Evolutionary conservation across 35 echinoderm and acorn worm genomes (phyloP).

Genomic region (Heliocidaris tuberculata): DNA sequence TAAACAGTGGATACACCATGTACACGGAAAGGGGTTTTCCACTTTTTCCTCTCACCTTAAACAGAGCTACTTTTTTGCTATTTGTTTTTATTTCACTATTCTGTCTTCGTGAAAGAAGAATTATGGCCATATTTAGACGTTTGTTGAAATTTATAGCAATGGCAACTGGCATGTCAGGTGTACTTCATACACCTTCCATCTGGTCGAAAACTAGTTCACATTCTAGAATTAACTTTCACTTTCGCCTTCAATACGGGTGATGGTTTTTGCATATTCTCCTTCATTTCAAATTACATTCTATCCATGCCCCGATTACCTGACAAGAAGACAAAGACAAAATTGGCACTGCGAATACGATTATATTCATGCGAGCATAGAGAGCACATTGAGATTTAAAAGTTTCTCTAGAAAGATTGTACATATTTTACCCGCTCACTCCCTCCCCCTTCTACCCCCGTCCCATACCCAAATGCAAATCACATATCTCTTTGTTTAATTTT

Average conservation of each 20-base stretch:
- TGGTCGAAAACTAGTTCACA: not conserved
- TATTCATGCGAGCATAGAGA: not conserved
- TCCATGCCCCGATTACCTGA: not conserved
- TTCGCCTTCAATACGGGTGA: not conserved
- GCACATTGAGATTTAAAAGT: not conserved
- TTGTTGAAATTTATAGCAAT: not conserved
- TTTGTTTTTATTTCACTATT: not conserved
- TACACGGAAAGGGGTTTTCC: not conserved
- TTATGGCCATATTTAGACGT: not conserved
- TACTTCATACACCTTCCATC: not conserved
- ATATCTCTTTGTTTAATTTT: not conserved
- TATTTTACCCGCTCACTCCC: not conserved
- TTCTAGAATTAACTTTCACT: not conserved
- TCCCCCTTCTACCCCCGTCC: not conserved
- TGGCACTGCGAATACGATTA: constrained; percentile 1
- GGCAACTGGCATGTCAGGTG: not conserved
- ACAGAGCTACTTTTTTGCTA: not conserved
- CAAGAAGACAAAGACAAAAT: not conserved
- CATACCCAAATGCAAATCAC: not conserved
- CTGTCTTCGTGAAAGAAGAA: not conserved
- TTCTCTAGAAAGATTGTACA: too few relatives aligned
- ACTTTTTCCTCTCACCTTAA: not conserved
- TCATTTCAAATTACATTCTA: not conserved
- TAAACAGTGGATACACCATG: too few relatives aligned
- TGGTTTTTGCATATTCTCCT: not conserved